Percentiles rank a stretch among this genome's conserved stretches.
Conservation (phyloP, 2,113 vertebrate genomes). For the Eira barbara region DNA sequence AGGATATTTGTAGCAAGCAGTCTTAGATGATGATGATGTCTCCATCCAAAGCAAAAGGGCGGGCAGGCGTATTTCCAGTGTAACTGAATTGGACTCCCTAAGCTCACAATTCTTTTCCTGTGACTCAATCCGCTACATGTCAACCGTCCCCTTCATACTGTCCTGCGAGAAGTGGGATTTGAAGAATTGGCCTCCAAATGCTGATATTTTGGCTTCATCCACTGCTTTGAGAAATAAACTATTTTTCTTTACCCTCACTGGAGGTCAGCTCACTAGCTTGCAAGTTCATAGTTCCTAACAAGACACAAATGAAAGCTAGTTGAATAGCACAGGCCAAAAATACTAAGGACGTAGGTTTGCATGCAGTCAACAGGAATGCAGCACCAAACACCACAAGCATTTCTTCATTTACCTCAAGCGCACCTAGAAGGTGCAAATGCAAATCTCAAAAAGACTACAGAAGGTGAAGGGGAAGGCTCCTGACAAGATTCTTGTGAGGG, state of each 20-base stretch:
- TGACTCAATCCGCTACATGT: not conserved
- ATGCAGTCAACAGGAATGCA: not conserved
- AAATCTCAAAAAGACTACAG: not conserved
- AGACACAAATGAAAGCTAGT: not conserved
- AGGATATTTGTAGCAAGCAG: not conserved
- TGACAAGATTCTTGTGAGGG: too few relatives aligned
- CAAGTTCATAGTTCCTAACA: not conserved
- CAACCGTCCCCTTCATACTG: not conserved
- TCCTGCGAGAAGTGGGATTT: not conserved
- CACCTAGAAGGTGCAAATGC: not conserved
- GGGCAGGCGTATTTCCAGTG: too few relatives aligned
- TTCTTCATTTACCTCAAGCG: too few relatives aligned
- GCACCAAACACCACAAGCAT: fast-evolving
- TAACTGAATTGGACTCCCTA: not conserved
- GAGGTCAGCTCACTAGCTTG: not conserved
- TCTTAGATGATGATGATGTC: not conserved
- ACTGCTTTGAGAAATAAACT: not conserved
- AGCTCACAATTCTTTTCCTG: not conserved
- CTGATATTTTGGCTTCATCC: not conserved
- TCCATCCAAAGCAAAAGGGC: not conserved
- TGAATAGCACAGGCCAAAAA: not conserved
- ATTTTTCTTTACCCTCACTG: not conserved
- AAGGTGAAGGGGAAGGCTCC: not conserved
- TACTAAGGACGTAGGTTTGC: not conserved
- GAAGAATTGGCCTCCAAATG: not conserved